Conservation (phyloP, 1,140 invertebrate species). For the Eupristina koningsbergeri region DNA sequence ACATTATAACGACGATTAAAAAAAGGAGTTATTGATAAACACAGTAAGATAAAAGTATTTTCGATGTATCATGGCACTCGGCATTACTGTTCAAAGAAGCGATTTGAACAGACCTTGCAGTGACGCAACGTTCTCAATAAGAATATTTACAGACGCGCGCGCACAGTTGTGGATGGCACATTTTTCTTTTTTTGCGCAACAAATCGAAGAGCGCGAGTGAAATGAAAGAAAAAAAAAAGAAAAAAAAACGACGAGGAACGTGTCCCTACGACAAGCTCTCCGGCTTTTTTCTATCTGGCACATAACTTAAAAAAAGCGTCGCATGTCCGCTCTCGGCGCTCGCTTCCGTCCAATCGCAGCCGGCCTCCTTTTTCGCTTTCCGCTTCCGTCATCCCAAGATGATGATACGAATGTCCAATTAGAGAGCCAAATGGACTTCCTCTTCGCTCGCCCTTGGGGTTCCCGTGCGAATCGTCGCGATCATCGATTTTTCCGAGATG, state of each 20-base stretch:
- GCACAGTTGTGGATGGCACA: background rate
- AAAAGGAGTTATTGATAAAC: slow-evolving; percentile 2
- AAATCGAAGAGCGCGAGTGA: no score
- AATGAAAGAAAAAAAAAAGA: no score
- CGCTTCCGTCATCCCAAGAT: slow-evolving; percentile 44
- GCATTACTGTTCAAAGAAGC: background rate
- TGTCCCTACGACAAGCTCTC: no score
- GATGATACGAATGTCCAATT: slow-evolving; percentile 21
- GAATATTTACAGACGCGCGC: background rate
- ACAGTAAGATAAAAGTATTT: slow-evolving; percentile 5
- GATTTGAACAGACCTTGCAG: slow-evolving; percentile 11
- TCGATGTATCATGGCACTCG: slow-evolving; percentile 8
- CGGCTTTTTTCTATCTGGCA: background rate
- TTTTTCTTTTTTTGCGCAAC: background rate
- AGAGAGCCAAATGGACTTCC: background rate
- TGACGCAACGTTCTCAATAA: background rate
- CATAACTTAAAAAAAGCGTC: background rate
- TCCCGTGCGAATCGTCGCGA: background rate
- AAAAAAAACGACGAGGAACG: background rate
- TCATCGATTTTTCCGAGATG: background rate
- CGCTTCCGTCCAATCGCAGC: slow-evolving; percentile 8
- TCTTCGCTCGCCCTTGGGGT: background rate
- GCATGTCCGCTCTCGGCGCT: background rate
- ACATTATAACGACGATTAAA: slow-evolving; percentile 4
- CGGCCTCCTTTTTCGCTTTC: slow-evolving; percentile 41